phyloP scores from a whole-genome alignment of 2,113 vertebrate genomes.

The Lampris incognitus region DNA sequence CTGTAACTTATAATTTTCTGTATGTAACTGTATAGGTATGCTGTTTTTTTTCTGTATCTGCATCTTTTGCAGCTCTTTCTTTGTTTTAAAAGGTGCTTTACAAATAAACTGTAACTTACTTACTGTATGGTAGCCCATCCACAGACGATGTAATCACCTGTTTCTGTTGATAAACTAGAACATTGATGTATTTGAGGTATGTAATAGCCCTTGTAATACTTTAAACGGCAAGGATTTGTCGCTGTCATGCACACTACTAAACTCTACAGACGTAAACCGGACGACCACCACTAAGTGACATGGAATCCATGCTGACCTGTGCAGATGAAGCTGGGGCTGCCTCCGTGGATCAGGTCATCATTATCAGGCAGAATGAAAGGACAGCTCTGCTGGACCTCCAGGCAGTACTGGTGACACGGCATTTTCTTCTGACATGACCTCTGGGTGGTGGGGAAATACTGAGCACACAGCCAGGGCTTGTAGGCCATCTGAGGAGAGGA shows the following conservation, averaged over 20 bases:
- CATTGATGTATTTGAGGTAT: no score
- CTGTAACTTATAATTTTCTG: no score
- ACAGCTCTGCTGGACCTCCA: slow-evolving; percentile 98
- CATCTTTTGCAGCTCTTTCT: no score
- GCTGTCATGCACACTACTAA: slow-evolving; percentile 7
- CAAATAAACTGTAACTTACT: no score
- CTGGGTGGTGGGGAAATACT: slow-evolving; percentile 97
- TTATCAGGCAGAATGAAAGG: slow-evolving; percentile 99
- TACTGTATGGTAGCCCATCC: no score
- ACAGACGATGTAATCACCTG: no score
- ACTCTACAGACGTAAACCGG: not conserved
- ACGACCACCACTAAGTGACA: not conserved
- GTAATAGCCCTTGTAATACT: no score
- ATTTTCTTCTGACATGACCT: slow-evolving; percentile 94
- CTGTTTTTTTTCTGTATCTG: no score
- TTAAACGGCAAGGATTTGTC: not conserved
- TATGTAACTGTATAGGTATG: no score
- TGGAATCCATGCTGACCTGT: slow-evolving; percentile 84
- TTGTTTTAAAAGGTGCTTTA: no score
- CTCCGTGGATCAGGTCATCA: slow-evolving; percentile 97
- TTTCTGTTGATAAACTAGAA: no score
- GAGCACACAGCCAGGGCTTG: slow-evolving; percentile 98
- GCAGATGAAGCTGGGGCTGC: slow-evolving; percentile 99
- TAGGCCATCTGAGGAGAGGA: slow-evolving; percentile 90
- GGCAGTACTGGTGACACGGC: slow-evolving; percentile 98